A percentile compares a stretch with the other conserved stretches of the same genome.
Conservation (phyloP, 2,888 invertebrate species). For the Nephrotoma appendiculata region DNA sequence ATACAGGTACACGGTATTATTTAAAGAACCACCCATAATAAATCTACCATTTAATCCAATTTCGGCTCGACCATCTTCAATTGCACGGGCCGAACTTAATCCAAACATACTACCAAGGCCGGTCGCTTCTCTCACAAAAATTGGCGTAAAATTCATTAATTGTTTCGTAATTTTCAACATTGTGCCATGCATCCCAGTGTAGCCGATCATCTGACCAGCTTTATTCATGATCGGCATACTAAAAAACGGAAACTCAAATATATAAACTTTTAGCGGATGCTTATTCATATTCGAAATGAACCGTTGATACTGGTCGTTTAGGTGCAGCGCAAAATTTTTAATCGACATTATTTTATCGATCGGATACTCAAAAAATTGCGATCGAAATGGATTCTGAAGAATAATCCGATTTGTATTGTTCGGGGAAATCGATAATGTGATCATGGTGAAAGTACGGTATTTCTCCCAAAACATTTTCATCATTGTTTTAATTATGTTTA, state of each 20-base stretch:
- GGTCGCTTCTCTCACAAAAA: neutral
- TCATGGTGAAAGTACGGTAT: neutral
- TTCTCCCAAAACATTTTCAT: neutral
- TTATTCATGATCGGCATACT: neutral
- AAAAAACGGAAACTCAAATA: neutral
- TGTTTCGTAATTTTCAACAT: neutral
- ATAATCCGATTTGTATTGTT: neutral
- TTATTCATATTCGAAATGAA: neutral
- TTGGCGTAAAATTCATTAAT: neutral
- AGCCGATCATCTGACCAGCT: neutral
- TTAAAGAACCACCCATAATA: neutral
- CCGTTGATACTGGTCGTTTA: neutral
- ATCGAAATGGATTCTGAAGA: neutral
- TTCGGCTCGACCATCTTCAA: neutral
- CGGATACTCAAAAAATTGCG: neutral
- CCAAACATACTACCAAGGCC: neutral
- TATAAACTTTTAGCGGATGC: neutral
- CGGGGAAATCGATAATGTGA: neutral
- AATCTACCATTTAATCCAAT: neutral
- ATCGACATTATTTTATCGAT: neutral
- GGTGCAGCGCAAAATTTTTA: neutral
- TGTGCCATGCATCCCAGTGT: neutral
- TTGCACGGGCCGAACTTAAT: neutral
- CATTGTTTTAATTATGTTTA: too few species aligned
- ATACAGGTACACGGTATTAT: neutral